A percentile compares a stretch with the other conserved stretches of the same genome.
These are phyloP conservation scores for Drosophila mauritiana DNA, from an alignment of 1,140 invertebrate genomes.

Conservation along the genomic window DNA sequence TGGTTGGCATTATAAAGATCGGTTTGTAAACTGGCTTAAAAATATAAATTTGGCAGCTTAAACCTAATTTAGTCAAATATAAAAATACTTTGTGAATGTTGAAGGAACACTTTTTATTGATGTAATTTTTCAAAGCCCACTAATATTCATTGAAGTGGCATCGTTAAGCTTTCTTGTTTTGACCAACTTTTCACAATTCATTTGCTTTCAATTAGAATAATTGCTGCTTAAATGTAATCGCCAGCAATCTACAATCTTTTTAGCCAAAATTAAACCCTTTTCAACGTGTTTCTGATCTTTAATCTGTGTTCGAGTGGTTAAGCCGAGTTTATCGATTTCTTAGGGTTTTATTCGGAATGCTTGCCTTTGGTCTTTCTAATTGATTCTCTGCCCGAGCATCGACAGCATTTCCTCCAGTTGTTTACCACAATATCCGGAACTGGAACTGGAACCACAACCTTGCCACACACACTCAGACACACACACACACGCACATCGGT, in stretches of 20 bases:
- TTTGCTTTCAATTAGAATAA: neutral
- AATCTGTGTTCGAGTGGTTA: constrained; percentile 19
- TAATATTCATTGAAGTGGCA: too few relatives aligned
- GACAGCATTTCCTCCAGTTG: constrained; percentile 58
- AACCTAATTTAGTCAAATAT: neutral
- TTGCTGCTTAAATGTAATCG: neutral
- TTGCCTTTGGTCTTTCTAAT: constrained; percentile 49
- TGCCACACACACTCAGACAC: constrained; percentile 17
- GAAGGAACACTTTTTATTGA: too few relatives aligned
- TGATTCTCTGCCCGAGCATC: constrained; percentile 49
- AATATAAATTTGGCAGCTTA: neutral
- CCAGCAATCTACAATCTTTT: neutral
- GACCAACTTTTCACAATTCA: neutral
- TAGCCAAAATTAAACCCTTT: neutral
- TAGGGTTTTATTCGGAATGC: constrained; percentile 22
- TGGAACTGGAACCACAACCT: constrained; percentile 53
- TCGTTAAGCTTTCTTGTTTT: too few relatives aligned
- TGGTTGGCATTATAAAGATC: neutral
- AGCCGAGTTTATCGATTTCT: constrained; percentile 31
- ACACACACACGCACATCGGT: neutral
- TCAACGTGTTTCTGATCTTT: neutral
- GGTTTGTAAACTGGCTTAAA: neutral
- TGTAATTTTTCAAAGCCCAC: too few relatives aligned
- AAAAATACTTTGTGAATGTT: too few relatives aligned
- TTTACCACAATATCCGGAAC: constrained; percentile 58